Evolutionary conservation across 2,888 invertebrate species (phyloP).

Genomic region (Dryobotodes eremita): DNA sequence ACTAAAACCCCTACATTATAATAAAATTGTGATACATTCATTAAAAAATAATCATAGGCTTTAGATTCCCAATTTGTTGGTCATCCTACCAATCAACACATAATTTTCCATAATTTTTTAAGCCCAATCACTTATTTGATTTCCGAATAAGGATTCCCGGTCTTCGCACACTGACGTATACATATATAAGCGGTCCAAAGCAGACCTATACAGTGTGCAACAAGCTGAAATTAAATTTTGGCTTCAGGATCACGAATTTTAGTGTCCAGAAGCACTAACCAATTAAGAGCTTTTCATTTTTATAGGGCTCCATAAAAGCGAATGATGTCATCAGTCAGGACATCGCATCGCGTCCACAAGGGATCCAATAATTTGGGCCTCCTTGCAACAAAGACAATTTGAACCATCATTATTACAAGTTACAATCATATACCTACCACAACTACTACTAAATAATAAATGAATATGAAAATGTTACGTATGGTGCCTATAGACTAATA

Average conservation of each 20-base stretch:
- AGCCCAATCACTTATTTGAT: neutral
- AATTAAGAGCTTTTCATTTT: neutral
- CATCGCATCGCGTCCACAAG: neutral
- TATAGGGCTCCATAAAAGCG: neutral
- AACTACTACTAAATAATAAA: neutral
- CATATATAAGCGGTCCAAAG: neutral
- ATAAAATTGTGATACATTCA: conserved; percentile 1
- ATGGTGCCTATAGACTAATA: conserved; percentile 13
- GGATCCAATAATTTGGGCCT: neutral
- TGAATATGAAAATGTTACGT: conserved; percentile 21
- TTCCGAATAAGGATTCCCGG: neutral
- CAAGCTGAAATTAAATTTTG: neutral
- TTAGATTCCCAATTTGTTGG: neutral
- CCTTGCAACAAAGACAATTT: neutral
- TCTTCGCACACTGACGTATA: neutral
- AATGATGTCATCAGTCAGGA: neutral
- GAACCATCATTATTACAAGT: neutral
- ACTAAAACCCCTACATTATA: neutral
- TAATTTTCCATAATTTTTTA: neutral
- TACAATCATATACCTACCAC: neutral
- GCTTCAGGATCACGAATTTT: neutral
- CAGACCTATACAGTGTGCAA: neutral
- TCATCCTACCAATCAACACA: neutral
- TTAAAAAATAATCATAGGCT: conserved; percentile 6
- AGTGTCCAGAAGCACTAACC: neutral